Evolutionary conservation across 2,888 invertebrate species (phyloP), one percentile per base, ranked within the genome.

Genomic region (Oxystoma pomonae): DNA sequence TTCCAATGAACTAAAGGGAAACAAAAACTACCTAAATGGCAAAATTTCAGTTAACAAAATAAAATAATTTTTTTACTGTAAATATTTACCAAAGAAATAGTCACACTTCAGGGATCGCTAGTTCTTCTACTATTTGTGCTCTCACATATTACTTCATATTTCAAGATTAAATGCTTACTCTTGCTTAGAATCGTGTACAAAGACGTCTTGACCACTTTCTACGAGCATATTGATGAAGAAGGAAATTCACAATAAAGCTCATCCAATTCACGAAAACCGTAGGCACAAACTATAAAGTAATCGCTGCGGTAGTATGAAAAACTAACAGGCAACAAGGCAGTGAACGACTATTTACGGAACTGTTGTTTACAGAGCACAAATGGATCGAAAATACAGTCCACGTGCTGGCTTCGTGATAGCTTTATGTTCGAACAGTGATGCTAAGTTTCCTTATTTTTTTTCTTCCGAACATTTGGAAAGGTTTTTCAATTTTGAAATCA

Each of bases 281-380:
- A 55, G 16, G 16, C 20, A 20, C 55, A n/a, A n/a, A n/a, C n/a
- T n/a, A n/a, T n/a, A n/a, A n/a, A n/a, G n/a, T n/a, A n/a, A 18
- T 55, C 2, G 17, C n/a, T 19, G 53, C 53, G 53, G 19, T n/a
- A 9, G 19, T 17, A 17, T 19, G 53, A 53, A 53, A 19, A 53
- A 53, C 53, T 53, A 53, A 53, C 53, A 16, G 35, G 53, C 5
- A 9, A 5, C 53, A 16, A 17, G 17, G 17, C 19, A 53, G 19
- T 16, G 53, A 53, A 55, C 63, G 67, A 59, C 63, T 65, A 65
- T 67, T 67, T 66, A 66, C 66, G 57, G 66, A 62, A 64, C 58
- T 22, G 53, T 19, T 53, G 53, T 53, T 53, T 53, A 53, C n/a
- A 53, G 19, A 53, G 19, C 53, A 19, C 16, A 53, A 53, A 53